Base-by-base conservation (phyloP, 2,113 vertebrate genomes). In the Actenoides lindsayi region DNA sequence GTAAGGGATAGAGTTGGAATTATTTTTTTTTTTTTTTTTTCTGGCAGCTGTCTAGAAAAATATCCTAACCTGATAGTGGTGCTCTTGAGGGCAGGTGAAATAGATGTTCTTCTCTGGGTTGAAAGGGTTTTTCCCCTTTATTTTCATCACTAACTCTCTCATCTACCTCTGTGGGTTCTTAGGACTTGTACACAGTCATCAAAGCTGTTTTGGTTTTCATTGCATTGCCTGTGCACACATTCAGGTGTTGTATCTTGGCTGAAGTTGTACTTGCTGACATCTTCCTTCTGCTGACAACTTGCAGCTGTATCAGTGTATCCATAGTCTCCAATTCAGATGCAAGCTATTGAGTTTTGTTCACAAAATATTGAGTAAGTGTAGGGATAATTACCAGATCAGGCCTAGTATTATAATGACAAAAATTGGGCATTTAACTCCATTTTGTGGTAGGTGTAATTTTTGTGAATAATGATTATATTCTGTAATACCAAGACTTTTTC, bases 201-300 rank as follows among this genome's bases (percentile, higher is more conserved):
- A 10, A 11, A 70, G 16, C 8, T 8, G 0, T 31, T 24, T 31
- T 20, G 35, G 4, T 46, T 41, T 13, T 10, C 20, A 0, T 14
- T 10, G 39, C 1, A 1, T 24, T 20, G 35, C 25, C 50, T 42
- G 27, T 13, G 27, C 24, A 3, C 27, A 2, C 0, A 1, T 50
- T 41, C 9, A 9, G 16, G n/a, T 69, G 42, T 37, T 16, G 0
- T 7, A 4, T 14, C 28, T 69, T 7, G 16, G 30, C 42, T 83
- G 25, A 4, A 1, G 37, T 7, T 57, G 20, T 8, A 42, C 10
- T 50, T 59, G 8, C 67, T 37, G 50, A n/a, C 27, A 14, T 37
- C n/a, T 33, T 17, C 19, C 17, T 24, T 23, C 7, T 28, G 56
- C 33, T 35, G 50, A 23, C n/a, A 28, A 8, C 67, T 64, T 13